phyloP scores from a whole-genome alignment of 1,140 invertebrate genomes.

The Nephila pilipes region DNA sequence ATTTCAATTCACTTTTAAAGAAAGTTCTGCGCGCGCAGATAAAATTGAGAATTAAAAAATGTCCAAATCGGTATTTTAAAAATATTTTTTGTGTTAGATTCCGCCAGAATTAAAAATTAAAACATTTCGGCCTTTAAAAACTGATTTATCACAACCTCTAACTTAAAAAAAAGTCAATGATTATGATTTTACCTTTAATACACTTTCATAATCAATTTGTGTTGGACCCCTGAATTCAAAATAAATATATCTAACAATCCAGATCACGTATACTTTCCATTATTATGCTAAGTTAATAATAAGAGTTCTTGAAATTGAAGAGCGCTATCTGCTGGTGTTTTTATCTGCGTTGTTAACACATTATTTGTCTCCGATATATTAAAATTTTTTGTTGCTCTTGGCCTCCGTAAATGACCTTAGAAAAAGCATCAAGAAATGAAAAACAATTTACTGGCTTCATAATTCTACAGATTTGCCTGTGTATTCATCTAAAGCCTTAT shows the following conservation, averaged over 20 bases:
- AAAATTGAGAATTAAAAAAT: too few species aligned
- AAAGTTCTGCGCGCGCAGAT: too few species aligned
- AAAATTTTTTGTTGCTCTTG: not conserved
- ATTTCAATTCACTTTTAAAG: too few species aligned
- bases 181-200: too few species aligned
- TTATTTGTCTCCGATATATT: not conserved
- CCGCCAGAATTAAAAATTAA: too few species aligned
- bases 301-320: not conserved
- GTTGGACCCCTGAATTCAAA: not conserved
- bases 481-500: not conserved
- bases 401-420: not conserved
- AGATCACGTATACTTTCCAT: not conserved
- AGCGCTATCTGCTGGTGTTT: not conserved
- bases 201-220: not conserved
- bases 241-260: not conserved
- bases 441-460: not conserved
- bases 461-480: not conserved
- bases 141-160: too few species aligned
- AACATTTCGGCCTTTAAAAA: too few species aligned
- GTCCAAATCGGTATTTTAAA: too few species aligned
- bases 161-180: too few species aligned
- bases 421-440: not conserved
- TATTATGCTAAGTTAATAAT: not conserved
- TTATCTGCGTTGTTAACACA: not conserved
- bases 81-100: too few species aligned